Conservation (phyloP, 2,888 invertebrate species). For the Piscicola geometra region DNA sequence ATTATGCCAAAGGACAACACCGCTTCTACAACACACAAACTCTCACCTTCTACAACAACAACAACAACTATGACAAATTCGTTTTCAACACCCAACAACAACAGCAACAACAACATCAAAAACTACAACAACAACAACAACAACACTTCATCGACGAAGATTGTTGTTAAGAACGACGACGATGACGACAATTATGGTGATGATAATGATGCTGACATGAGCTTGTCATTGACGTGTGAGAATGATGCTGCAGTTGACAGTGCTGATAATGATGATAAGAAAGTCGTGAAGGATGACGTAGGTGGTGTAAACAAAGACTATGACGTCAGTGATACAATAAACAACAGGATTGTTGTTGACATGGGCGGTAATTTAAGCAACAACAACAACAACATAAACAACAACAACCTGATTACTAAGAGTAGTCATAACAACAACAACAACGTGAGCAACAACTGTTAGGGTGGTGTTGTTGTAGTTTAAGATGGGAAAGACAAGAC, state of each 20-base stretch:
- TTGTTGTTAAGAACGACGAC: background rate
- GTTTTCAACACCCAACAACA: background rate
- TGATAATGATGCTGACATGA: slow-evolving; percentile 8
- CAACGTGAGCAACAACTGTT: no score
- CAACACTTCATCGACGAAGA: background rate
- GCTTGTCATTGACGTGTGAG: slow-evolving; percentile 8
- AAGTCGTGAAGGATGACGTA: no score
- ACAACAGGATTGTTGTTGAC: background rate
- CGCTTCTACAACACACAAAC: background rate
- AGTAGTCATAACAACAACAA: background rate
- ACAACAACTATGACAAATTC: background rate
- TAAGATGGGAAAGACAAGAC: no score
- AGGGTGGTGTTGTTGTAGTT: no score
- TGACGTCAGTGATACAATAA: background rate
- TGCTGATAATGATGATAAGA: background rate
- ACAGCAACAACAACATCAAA: background rate
- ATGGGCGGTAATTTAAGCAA: background rate
- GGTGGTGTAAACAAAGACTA: background rate
- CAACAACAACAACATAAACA: background rate
- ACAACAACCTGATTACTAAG: background rate
- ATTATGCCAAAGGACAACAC: background rate
- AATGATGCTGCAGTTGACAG: background rate
- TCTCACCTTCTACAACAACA: background rate
- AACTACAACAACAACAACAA: slow-evolving; percentile 4
- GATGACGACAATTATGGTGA: background rate